phyloP scores from a whole-genome alignment of 2,797 vertebrate genomes.

The Morus bassanus region DNA sequence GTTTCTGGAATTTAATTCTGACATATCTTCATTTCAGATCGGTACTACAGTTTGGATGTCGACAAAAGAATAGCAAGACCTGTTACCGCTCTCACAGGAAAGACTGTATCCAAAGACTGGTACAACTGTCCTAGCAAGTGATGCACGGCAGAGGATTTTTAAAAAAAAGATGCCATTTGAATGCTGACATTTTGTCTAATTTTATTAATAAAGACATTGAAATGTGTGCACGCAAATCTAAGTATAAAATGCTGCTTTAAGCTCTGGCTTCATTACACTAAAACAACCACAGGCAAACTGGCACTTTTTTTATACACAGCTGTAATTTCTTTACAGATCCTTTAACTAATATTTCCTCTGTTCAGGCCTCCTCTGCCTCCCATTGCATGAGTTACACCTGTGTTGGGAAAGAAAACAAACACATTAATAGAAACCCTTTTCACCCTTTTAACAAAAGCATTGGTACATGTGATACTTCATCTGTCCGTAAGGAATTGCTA shows the following conservation, averaged over 20 bases:
- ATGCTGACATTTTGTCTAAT: slow-evolving; percentile 64
- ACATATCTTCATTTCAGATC: slow-evolving; percentile 75
- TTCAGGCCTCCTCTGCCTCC: slow-evolving; percentile 87
- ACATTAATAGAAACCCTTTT: background rate
- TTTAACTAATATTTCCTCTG: slow-evolving; percentile 81
- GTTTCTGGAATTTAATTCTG: background rate
- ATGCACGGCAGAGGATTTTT: background rate
- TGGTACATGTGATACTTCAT: background rate
- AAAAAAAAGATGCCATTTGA: slow-evolving; percentile 13
- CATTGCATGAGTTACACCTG: slow-evolving; percentile 81
- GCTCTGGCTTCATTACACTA: slow-evolving; percentile 64
- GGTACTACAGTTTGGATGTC: slow-evolving; percentile 86
- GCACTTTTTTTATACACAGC: slow-evolving; percentile 53
- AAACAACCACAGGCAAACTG: slow-evolving; percentile 67
- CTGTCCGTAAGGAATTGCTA: background rate
- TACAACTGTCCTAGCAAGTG: slow-evolving; percentile 84
- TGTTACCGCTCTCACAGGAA: slow-evolving; percentile 75
- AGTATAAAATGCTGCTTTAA: slow-evolving; percentile 75
- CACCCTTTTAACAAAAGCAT: background rate
- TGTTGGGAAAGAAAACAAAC: slow-evolving; percentile 50
- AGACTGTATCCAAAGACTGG: slow-evolving; percentile 80
- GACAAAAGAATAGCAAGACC: slow-evolving; percentile 75
- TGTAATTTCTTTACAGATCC: slow-evolving; percentile 43
- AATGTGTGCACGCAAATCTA: slow-evolving; percentile 71
- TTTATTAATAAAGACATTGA: slow-evolving; percentile 87